Conservation (phyloP, 2,797 vertebrate species). For the Acanthurus lineatus region DNA sequence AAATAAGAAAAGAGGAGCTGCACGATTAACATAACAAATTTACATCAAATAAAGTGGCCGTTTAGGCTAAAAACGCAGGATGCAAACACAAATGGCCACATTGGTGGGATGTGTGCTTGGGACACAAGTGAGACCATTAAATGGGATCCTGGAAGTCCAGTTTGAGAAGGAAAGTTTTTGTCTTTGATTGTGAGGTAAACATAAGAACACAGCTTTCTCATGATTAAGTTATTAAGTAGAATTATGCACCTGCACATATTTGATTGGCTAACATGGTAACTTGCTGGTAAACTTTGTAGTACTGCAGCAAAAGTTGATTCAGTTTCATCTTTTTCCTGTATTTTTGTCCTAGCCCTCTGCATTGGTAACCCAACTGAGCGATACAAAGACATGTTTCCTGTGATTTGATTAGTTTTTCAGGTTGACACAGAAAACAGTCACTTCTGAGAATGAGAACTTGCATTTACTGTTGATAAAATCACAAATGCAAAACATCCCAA, state of each 20-base stretch:
- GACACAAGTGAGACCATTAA: too few relatives aligned
- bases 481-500: too few relatives aligned
- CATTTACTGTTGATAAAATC: not conserved
- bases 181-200: not conserved
- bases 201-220: not conserved
- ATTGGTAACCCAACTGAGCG: not conserved
- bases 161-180: not conserved
- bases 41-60: too few relatives aligned
- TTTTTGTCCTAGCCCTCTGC: too few relatives aligned
- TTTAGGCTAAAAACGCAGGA: not conserved
- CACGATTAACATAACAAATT: not conserved
- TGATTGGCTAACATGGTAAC: not conserved
- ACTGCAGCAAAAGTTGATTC: too few relatives aligned
- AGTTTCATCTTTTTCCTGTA: too few relatives aligned
- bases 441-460: not conserved
- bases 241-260: not conserved
- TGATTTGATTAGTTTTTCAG: not conserved
- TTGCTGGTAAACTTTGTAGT: too few relatives aligned
- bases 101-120: too few relatives aligned
- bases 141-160: too few relatives aligned
- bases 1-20: not conserved
- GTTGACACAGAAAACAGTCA: not conserved
- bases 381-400: not conserved
- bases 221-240: not conserved
- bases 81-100: not conserved